A percentile compares a stretch with the other conserved stretches of the same genome.
phyloP scores from a whole-genome alignment of 2,888 invertebrate genomes.

The Polyploca ridens region DNA sequence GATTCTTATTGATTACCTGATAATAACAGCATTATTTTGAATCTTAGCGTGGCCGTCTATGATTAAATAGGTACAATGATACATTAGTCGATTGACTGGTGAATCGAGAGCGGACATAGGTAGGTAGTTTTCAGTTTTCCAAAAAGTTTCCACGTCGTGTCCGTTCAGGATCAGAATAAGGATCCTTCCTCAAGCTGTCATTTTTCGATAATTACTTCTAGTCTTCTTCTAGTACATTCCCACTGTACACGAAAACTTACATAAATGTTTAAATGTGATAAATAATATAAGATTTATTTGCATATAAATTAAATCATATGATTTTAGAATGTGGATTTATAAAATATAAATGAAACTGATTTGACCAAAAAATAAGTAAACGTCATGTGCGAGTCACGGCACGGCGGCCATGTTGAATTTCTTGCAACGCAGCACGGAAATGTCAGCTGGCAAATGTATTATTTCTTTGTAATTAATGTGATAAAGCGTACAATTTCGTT shows the following conservation, averaged over 20 bases:
- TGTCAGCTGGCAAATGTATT: constrained; percentile 82
- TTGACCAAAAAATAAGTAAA: constrained; percentile 57
- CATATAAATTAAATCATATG: not conserved
- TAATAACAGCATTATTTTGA: not conserved
- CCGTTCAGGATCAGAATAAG: constrained; percentile 17
- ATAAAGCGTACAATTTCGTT: constrained; percentile 55
- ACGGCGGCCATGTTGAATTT: constrained; percentile 83
- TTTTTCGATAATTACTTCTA: not conserved
- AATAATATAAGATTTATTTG: constrained; percentile 17
- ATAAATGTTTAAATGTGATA: constrained; percentile 9
- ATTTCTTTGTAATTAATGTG: constrained; percentile 69
- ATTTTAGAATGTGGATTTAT: not conserved
- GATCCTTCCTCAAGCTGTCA: constrained; percentile 16
- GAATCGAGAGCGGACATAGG: constrained; percentile 1
- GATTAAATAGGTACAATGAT: not conserved
- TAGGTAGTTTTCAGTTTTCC: constrained; percentile 14
- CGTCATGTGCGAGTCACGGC: constrained; percentile 77
- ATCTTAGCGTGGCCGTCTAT: not conserved
- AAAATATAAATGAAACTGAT: constrained; percentile 33
- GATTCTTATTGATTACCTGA: constrained; percentile 3
- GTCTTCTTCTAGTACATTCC: not conserved
- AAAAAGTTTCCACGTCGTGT: constrained; percentile 14
- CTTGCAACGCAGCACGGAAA: constrained; percentile 82
- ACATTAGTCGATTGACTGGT: not conserved
- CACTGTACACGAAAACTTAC: not conserved